Base-by-base conservation (phyloP, 2,888 invertebrate species). In the Orthosia cruda region DNA sequence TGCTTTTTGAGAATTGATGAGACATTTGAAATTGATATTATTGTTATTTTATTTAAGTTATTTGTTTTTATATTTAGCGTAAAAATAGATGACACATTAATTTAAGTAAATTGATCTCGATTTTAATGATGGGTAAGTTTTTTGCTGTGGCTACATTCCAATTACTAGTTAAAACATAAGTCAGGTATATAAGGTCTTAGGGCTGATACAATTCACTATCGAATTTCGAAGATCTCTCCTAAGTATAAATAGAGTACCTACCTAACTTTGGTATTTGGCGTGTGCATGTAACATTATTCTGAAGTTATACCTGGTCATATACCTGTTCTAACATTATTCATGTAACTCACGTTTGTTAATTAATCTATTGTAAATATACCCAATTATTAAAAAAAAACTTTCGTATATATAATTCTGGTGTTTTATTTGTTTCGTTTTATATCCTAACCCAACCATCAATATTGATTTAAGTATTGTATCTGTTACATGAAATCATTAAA, bases 321-420 rank as follows among this genome's bases (percentile, higher is more conserved):
- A 94, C 91, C 92, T 93, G 88, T 92, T 94, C 91, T 94, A 92
- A 93, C 87, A 92, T 92, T 92, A 95, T 91, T 93, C 94, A 96
- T 95, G 92, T 96, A 96, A 95, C 94, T 96, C 96, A 96, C 94
- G 94, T 96, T 96, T 96, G 96, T 96, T 96, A 95, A 94, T 95
- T 95, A 95, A 93, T 93, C 94, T 95, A 95, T 91, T 96, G 96
- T 96, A 96, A 96, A 96, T 96, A 96, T 95, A 96, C 94, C 96
- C 95, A 94, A 96, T 95, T 96, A 96, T 95, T 95, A 94, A 96
- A 94, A 93, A 70, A 95, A 96, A 96, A 94, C 93, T 95, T 96
- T 96, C 95, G 94, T 96, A 96, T 95, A 94, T 93, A 95, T 89
- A 92, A 62, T 81, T 73, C 71, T 85, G 85, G 86, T 87, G 91